Percentiles rank a stretch among this genome's conserved stretches.
Evolutionary conservation across 2,888 invertebrate species (phyloP).

Genomic region (Eurois occulta): DNA sequence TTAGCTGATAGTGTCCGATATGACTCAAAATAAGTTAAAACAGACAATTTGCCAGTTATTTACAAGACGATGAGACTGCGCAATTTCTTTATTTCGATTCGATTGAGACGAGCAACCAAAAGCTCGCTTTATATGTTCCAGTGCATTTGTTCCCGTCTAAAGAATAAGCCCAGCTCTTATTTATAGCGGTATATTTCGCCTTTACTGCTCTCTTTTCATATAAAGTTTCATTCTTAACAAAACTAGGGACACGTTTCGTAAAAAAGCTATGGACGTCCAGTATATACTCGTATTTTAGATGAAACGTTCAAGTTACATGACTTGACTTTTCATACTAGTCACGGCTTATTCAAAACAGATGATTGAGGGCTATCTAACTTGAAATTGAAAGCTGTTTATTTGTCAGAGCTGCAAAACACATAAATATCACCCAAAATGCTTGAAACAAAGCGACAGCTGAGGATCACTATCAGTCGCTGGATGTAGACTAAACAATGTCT

Average conservation of each 20-base stretch:
- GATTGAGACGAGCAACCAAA: constrained; percentile 71
- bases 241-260: constrained; percentile 22
- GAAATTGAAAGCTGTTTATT: constrained; percentile 33
- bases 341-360: constrained; percentile 34
- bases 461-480: constrained; percentile 72
- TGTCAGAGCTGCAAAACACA: constrained; percentile 11
- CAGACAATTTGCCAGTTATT: constrained; percentile 79
- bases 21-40: constrained; percentile 75
- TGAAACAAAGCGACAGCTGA: constrained; percentile 49
- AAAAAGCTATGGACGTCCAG: constrained; percentile 19
- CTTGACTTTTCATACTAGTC: constrained; percentile 11
- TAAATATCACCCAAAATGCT: constrained; percentile 2
- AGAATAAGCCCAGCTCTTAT: constrained; percentile 77
- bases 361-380: constrained; percentile 11
- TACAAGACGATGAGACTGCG: constrained; percentile 82
- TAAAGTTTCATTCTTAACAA: constrained; percentile 66
- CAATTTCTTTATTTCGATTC: constrained; percentile 80
- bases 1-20: constrained; percentile 75
- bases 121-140: constrained; percentile 71
- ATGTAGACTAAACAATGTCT: constrained; percentile 75
- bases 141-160: constrained; percentile 72
- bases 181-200: constrained; percentile 78
- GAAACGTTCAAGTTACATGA: constrained; percentile 19
- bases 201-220: constrained; percentile 73
- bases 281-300: constrained; percentile 7